Base-by-base conservation (phyloP, 1,140 invertebrate species). In the Dendroctonus ponderosae region DNA sequence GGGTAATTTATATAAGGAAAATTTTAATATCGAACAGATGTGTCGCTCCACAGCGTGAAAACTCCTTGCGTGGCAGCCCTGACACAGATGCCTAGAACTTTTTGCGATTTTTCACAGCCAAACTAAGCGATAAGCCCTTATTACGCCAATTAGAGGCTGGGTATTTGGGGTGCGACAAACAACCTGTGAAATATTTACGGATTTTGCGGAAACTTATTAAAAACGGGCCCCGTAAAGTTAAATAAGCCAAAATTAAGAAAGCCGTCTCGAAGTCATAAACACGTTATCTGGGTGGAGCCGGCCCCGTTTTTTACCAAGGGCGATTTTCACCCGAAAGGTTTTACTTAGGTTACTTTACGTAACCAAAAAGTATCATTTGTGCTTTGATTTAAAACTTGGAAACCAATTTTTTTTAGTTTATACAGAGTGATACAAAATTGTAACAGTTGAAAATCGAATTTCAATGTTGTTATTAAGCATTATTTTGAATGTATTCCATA, bases 21-120 rank as follows among this genome's bases (percentile, higher is more conserved):
- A 63, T 63, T 63, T 63, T 63, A 63, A 63, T 63, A 63, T 63
- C 50, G 26, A 54, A 53, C 61, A 63, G 61, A 63, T 63, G 61
- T 63, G 41, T 62, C 48, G 39, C 11, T 26, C 38, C 43, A 39
- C 11, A 11, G 14, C 46, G 46, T 26, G 26, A 26, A 26, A 26
- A 26, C 26, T 26, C 26, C 26, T 26, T 26, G 26, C 26, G 26
- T 26, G 26, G 26, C 26, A 3, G 26, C 26, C 26, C 26, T 26
- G 26, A 2, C 26, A 26, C 26, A 26, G 26, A 26, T 26, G 26
- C 3, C 26, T 3, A 26, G 1, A 26, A 26, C 1, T 26, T 26
- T 26, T 26, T 26, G 26, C 26, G 26, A 1, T 26, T 26, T 26
- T 26, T 3, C 26, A 26, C 1, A 26, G 26, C 26, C 26, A 26